Evolutionary conservation across 2,797 vertebrate species (phyloP), one percentile per base, ranked within the genome.

Genomic region (Meriones psammophilus): DNA sequence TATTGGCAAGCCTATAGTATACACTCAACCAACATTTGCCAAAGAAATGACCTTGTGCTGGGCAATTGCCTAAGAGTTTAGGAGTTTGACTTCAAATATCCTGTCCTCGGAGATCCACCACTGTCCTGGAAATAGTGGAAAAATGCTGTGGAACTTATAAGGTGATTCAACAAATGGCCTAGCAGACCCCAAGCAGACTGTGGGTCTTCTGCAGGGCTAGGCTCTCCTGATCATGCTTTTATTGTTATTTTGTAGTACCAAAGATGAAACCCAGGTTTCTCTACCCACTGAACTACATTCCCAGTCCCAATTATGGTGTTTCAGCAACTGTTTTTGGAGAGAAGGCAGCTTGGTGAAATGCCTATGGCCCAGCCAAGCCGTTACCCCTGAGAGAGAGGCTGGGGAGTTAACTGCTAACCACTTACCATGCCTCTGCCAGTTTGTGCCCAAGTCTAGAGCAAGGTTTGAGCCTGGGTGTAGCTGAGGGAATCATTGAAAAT

Each of bases 281-380:
- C 36, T 8, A 18, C 12, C 3, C 36, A 74, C 69, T 22, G 54
- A 60, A 42, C 36, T 8, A 39, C n/a, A 88, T 1, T 5, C 54
- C 10, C 13, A 71, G 28, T 54, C 77, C n/a, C 42, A 50, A 64
- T 9, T 54, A 4, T 64, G 24, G 42, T 17, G 42, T 88, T 89
- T 68, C 50, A 12, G 39, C 85, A 50, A 77, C 26, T 86, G 56
- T 46, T 83, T 56, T 36, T 42, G 50, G 89, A 58, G 54, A 86
- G 77, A 88, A 89, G 58, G 73, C 64, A 85, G 66, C 39, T 95
- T 95, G 84, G 84, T 84, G 58, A 87, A 80, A 71, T 36, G 56
- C 69, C 85, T 62, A 62, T 85, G 94, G 81, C 85, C 81, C 74
- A 93, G 84, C 54, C 85, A 30, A 91, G 94, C 89, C 62, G 33